Evolutionary conservation across 2,797 vertebrate species (phyloP).

Genomic region (Cryptoblepharus egeriae): DNA sequence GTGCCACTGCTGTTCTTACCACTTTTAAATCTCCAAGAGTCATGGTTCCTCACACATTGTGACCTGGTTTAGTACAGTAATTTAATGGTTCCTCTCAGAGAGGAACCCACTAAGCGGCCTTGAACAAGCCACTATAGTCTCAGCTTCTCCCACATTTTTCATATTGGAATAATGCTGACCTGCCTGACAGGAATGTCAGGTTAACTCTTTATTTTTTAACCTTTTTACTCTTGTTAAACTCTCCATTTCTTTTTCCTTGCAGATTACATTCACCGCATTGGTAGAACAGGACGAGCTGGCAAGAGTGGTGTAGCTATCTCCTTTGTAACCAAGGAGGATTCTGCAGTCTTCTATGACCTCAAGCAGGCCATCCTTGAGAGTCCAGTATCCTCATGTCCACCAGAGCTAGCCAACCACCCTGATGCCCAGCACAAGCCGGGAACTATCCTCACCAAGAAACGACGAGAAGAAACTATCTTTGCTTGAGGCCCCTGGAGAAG

Average conservation of each 20-base stretch:
- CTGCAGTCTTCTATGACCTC: slow-evolving; percentile 94
- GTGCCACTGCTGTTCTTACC: neutral
- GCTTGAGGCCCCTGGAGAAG: slow-evolving; percentile 78
- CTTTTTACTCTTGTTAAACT: too few relatives aligned
- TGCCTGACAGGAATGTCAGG: neutral
- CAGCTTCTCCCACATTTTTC: too few relatives aligned
- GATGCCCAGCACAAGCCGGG: slow-evolving; percentile 98
- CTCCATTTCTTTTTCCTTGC: neutral
- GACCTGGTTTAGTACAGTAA: neutral
- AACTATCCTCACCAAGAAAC: slow-evolving; percentile 99
- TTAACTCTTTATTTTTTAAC: too few relatives aligned
- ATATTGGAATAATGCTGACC: neutral
- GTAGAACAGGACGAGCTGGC: slow-evolving; percentile 94
- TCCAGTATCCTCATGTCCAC: slow-evolving; percentile 95
- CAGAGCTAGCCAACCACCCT: slow-evolving; percentile 95
- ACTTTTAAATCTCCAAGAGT: neutral
- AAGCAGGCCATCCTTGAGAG: slow-evolving; percentile 98
- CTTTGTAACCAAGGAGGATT: slow-evolving; percentile 98
- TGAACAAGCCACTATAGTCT: neutral
- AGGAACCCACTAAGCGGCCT: neutral
- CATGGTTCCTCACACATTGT: neutral
- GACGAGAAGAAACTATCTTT: slow-evolving; percentile 97
- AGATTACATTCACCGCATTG: slow-evolving; percentile 99
- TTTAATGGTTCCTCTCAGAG: too few relatives aligned
- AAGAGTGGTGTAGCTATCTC: slow-evolving; percentile 97